phyloP scores from a whole-genome alignment of 2,797 vertebrate genomes.

The Melanotaenia parkinsoni region DNA sequence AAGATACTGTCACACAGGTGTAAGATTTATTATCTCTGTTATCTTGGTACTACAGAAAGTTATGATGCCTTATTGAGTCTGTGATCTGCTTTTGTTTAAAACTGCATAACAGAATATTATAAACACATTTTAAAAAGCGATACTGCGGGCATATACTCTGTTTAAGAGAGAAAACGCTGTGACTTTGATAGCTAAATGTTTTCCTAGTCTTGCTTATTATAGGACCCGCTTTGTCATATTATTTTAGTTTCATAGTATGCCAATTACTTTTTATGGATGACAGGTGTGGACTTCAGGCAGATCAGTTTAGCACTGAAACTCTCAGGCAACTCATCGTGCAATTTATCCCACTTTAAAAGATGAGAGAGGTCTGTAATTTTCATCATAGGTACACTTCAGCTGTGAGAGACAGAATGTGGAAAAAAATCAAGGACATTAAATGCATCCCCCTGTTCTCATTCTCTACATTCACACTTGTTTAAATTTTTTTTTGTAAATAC shows the following conservation, averaged over 20 bases:
- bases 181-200: background rate
- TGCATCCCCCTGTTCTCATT: background rate
- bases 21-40: background rate
- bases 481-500: background rate
- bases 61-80: background rate
- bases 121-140: no score
- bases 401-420: no score
- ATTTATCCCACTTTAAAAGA: no score
- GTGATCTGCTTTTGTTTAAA: background rate
- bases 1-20: constrained; percentile 29
- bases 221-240: background rate
- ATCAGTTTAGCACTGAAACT: background rate
- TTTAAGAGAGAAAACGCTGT: no score
- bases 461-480: background rate
- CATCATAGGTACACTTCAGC: no score
- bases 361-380: no score
- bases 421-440: background rate
- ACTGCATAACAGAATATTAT: no score
- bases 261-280: background rate
- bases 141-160: no score
- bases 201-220: background rate
- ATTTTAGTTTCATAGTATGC: background rate
- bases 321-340: background rate
- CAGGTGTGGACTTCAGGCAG: background rate
- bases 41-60: no score